A percentile compares a stretch with the other conserved stretches of the same genome.
phyloP scores from a whole-genome alignment of 2,888 invertebrate species.

The Dioctria linearis region DNA sequence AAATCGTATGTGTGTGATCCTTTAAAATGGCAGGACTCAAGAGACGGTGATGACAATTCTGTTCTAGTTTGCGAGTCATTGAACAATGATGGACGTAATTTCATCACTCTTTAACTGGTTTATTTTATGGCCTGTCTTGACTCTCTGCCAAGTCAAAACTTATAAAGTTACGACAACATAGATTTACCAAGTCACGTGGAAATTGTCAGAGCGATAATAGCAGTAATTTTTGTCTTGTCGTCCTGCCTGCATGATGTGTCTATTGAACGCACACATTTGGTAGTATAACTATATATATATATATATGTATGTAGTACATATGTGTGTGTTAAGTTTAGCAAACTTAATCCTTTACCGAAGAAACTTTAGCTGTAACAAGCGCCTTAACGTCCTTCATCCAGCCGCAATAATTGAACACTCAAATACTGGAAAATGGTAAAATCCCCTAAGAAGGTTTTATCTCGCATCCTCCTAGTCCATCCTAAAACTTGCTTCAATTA shows the following conservation, averaged over 20 bases:
- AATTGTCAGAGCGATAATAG: constrained; percentile 39
- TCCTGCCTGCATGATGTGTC: constrained; percentile 7
- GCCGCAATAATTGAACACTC: not conserved
- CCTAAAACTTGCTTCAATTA: constrained; percentile 17
- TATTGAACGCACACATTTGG: not conserved
- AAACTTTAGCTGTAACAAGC: constrained; percentile 7
- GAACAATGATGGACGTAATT: constrained; percentile 50
- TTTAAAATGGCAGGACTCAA: constrained; percentile 12
- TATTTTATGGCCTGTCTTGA: constrained; percentile 43
- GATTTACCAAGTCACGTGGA: constrained; percentile 49
- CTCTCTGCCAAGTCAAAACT: constrained; percentile 39
- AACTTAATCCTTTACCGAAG: constrained; percentile 31
- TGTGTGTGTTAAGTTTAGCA: constrained; percentile 7
- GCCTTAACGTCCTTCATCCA: not conserved
- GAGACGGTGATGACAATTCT: not conserved
- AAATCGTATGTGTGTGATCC: not conserved
- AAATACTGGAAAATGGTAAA: not conserved
- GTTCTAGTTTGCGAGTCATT: constrained; percentile 45
- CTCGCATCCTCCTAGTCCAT: not conserved
- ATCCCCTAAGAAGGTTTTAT: not conserved
- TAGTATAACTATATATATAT: no score
- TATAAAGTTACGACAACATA: constrained; percentile 36
- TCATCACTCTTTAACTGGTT: constrained; percentile 48
- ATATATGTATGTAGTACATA: no score
- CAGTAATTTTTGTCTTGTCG: not conserved